Conservation (phyloP, 2,113 vertebrate genomes). For the Emydura subglobosa region DNA sequence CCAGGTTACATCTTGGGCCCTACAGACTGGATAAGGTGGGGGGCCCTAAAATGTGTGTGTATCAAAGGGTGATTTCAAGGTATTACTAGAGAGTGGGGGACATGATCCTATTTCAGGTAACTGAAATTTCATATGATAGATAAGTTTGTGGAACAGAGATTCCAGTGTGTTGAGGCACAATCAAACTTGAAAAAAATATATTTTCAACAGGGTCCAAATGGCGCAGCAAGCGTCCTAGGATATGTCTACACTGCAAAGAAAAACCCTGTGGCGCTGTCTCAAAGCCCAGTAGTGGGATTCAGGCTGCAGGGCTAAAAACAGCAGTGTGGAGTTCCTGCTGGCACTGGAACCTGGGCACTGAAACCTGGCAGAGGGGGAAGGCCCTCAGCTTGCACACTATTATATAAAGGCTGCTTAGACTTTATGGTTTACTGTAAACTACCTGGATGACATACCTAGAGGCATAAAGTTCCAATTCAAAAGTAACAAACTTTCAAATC, state of each 20-base stretch:
- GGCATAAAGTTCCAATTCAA: not conserved
- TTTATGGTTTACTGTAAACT: not conserved
- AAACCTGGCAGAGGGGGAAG: not conserved
- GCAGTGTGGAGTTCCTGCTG: not conserved
- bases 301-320: not conserved
- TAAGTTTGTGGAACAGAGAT: not conserved
- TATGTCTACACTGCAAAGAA: not conserved
- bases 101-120: not conserved
- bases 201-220: not conserved
- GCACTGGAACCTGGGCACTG: not conserved
- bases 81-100: not conserved
- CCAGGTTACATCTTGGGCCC: too few species aligned
- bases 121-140: not conserved
- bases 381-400: accelerated
- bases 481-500: not conserved
- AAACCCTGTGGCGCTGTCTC: not conserved
- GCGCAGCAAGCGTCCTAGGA: not conserved
- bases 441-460: not conserved
- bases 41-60: too few species aligned
- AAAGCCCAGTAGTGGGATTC: not conserved
- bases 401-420: not conserved
- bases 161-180: not conserved
- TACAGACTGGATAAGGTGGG: too few species aligned
- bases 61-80: not conserved
- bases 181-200: not conserved